These are phyloP conservation scores for Proterorhinus semilunaris DNA, from an alignment of 2,113 vertebrate species.

Conservation along the genomic window DNA sequence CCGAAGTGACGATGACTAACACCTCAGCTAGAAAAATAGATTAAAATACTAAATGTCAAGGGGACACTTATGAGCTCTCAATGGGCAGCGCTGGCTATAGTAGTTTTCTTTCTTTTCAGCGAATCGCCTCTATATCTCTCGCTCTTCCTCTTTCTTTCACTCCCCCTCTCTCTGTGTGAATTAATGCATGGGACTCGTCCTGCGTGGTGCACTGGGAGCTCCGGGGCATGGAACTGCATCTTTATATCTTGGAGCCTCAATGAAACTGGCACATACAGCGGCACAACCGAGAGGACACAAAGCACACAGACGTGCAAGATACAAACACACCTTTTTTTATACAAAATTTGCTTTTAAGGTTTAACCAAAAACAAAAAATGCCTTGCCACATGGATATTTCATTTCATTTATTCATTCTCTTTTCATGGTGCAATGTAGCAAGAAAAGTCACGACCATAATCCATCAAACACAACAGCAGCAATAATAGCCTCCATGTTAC, in stretches of 20 bases:
- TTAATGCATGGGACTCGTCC: not conserved
- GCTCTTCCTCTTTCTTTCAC: slow-evolving; percentile 11
- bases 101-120: slow-evolving; percentile 8
- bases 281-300: not conserved
- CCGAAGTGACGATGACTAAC: slow-evolving; percentile 27
- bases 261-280: not conserved
- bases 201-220: not conserved
- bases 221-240: not conserved
- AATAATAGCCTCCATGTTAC: too few relatives aligned
- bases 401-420: too few relatives aligned
- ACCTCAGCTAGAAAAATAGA: slow-evolving; percentile 26
- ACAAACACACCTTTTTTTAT: too few relatives aligned
- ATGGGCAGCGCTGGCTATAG: too few relatives aligned
- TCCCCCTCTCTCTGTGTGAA: slow-evolving; percentile 4
- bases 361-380: too few relatives aligned
- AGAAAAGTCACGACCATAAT: too few relatives aligned
- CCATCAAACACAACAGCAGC: too few relatives aligned
- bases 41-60: slow-evolving; percentile 56
- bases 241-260: not conserved
- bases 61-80: slow-evolving; percentile 33
- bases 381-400: too few relatives aligned
- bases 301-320: not conserved
- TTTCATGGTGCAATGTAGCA: too few relatives aligned
- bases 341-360: too few relatives aligned
- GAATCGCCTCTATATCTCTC: slow-evolving; percentile 28